Conservation (phyloP, 2,797 vertebrate genomes). For the Melopsittacus undulatus region DNA sequence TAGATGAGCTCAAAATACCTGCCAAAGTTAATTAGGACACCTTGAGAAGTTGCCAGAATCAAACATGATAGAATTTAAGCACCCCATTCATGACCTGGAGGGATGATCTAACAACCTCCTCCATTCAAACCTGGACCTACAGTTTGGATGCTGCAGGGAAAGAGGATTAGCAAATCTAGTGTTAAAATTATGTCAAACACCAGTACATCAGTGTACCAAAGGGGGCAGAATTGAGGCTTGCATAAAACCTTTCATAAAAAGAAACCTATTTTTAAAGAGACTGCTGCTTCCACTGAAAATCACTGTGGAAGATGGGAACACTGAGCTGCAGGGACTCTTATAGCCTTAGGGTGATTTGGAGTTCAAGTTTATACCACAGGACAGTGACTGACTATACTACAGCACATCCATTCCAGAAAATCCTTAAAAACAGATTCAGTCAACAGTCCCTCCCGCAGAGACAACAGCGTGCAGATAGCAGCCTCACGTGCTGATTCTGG, state of each 20-base stretch:
- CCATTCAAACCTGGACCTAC: not conserved
- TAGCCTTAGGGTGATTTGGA: not conserved
- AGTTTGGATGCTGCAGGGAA: not conserved
- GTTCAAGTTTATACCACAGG: not conserved
- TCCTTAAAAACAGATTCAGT: not conserved
- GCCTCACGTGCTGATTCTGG: not conserved
- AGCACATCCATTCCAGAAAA: not conserved
- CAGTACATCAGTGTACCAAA: not conserved
- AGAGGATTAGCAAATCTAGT: not conserved
- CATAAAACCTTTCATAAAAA: not conserved
- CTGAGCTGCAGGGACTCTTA: not conserved
- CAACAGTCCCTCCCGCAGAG: not conserved
- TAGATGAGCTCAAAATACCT: not conserved
- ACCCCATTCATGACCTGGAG: not conserved
- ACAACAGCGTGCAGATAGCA: not conserved
- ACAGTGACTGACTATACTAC: not conserved
- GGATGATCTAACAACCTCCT: constrained; percentile 12
- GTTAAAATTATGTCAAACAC: not conserved
- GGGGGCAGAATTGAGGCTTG: not conserved
- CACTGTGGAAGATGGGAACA: not conserved
- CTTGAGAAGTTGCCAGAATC: not conserved
- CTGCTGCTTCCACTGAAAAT: not conserved
- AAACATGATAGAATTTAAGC: not conserved
- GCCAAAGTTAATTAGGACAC: not conserved
- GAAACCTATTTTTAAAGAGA: not conserved